A percentile compares a stretch with the other conserved stretches of the same genome.
Evolutionary conservation across 2,888 invertebrate species (phyloP).

Genomic region (Platycheirus rosarum): DNA sequence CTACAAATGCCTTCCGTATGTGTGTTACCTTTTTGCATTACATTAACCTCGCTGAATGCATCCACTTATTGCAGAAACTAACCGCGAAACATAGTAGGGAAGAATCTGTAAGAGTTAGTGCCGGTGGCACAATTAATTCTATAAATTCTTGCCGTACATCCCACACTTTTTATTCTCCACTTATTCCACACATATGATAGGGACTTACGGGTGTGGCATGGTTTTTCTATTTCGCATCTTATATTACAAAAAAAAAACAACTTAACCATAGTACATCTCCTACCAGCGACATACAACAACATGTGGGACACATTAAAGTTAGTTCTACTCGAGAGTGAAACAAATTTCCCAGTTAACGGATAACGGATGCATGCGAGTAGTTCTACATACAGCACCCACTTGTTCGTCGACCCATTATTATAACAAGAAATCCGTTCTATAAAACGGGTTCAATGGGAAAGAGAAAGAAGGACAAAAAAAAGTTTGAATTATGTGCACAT

Average conservation of each 20-base stretch:
- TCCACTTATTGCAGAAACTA: constrained; percentile 42
- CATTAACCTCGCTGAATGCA: constrained; percentile 59
- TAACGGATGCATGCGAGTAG: constrained; percentile 59
- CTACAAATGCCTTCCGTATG: too few relatives aligned
- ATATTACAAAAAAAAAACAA: constrained; percentile 23
- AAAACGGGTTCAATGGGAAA: constrained; percentile 16
- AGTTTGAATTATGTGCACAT: background rate
- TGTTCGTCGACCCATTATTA: constrained; percentile 64
- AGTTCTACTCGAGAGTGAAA: constrained; percentile 39
- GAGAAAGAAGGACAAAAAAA: background rate
- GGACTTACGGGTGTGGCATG: constrained; percentile 16
- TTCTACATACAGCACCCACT: constrained; percentile 45
- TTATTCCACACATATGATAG: constrained; percentile 2
- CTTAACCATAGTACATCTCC: constrained; percentile 37
- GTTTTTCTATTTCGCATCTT: constrained; percentile 12
- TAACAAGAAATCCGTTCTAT: constrained; percentile 64
- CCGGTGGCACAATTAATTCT: constrained; percentile 63
- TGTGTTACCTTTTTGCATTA: constrained; percentile 51
- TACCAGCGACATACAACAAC: constrained; percentile 32
- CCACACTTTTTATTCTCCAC: background rate
- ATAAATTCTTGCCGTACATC: constrained; percentile 22
- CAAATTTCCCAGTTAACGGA: constrained; percentile 59
- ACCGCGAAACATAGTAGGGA: constrained; percentile 46
- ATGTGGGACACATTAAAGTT: constrained; percentile 68
- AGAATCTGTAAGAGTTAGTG: constrained; percentile 52